These are phyloP conservation scores for Melanaphis sacchari DNA, from an alignment of 1,140 invertebrate genomes.

Conservation along the genomic window DNA sequence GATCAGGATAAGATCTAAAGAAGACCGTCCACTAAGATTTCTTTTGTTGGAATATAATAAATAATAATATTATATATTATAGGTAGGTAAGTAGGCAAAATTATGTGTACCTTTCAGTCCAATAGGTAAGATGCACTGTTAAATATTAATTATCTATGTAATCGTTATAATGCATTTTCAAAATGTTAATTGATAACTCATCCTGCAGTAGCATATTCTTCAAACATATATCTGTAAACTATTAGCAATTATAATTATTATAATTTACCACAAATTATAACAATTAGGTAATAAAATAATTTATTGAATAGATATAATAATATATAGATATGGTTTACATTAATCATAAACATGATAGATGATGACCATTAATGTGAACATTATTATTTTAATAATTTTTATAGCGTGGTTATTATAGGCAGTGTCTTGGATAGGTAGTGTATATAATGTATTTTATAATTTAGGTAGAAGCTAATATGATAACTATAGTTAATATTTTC, in stretches of 20 bases:
- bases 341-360: not conserved
- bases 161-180: not conserved
- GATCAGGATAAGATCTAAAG: not conserved
- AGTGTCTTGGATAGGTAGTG: too few species aligned
- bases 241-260: too few species aligned
- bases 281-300: too few species aligned
- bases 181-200: not conserved
- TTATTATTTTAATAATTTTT: too few species aligned
- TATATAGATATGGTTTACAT: not conserved
- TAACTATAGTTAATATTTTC: too few species aligned
- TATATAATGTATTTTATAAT: too few species aligned
- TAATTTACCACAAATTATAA: too few species aligned
- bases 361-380: too few species aligned
- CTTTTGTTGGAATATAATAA: not conserved
- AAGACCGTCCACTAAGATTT: not conserved
- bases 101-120: not conserved
- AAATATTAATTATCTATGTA: not conserved
- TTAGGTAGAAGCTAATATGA: too few species aligned
- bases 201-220: not conserved
- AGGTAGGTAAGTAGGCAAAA: not conserved
- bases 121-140: not conserved
- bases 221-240: too few species aligned
- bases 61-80: not conserved
- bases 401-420: too few species aligned
- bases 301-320: too few species aligned